Percentiles rank a stretch among this genome's conserved stretches.
Evolutionary conservation across 2,797 vertebrate genomes (phyloP).

Genomic region (Phrynocephalus guinanensis): DNA sequence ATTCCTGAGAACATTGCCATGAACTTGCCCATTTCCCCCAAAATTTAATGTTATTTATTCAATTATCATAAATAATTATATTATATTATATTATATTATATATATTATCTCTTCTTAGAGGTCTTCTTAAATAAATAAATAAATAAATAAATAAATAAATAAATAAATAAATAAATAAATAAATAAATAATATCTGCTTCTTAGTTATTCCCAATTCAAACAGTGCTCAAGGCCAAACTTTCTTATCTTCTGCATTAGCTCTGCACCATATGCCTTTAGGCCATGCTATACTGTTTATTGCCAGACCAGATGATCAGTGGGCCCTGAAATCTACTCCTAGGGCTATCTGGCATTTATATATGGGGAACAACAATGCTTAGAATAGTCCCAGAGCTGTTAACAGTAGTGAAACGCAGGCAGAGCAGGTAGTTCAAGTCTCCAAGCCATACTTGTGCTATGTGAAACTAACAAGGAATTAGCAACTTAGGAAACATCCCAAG

Average conservation of each 20-base stretch:
- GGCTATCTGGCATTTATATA: neutral
- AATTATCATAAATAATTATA: neutral
- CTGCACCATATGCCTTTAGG: neutral
- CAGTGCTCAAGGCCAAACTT: neutral
- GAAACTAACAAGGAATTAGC: neutral
- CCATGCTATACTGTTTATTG: neutral
- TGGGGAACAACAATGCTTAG: neutral
- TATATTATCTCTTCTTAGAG: neutral
- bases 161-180: too few relatives aligned
- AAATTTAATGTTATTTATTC: neutral
- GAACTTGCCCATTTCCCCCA: rapidly evolving
- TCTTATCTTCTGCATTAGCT: neutral
- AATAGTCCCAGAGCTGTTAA: neutral
- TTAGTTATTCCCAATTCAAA: neutral
- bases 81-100: too few relatives aligned
- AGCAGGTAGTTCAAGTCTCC: neutral
- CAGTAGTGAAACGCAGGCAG: neutral
- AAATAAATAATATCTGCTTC: neutral
- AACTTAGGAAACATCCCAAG: neutral
- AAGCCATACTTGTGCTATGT: neutral
- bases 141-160: too few relatives aligned
- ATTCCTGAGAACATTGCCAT: neutral
- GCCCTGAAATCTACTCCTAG: neutral
- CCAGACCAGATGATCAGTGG: neutral
- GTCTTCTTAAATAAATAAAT: too few relatives aligned